A percentile compares a stretch with the other conserved stretches of the same genome.
Conservation (phyloP, 1,140 invertebrate species). For the Cydia splendana region DNA sequence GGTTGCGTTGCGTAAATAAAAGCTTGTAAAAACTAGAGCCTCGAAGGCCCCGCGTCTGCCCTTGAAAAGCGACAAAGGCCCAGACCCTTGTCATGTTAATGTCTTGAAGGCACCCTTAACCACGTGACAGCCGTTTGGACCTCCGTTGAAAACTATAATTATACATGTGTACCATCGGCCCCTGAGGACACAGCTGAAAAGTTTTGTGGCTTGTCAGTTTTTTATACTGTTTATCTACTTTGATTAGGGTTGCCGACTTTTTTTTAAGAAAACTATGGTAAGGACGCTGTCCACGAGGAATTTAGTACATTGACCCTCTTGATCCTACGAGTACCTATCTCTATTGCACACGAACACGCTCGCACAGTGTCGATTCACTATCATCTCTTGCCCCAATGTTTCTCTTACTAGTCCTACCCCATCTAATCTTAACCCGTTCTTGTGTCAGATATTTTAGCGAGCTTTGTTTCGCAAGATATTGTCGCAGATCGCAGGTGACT, state of each 20-base stretch:
- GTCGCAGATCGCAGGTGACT: background rate
- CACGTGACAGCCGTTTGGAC: background rate
- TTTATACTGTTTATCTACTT: background rate
- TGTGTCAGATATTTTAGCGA: background rate
- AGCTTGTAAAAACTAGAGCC: background rate
- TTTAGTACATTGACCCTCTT: too few relatives aligned
- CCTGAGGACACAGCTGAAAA: background rate
- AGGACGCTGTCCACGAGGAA: too few relatives aligned
- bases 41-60: background rate
- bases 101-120: constrained; percentile 4
- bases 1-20: background rate
- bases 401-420: too few relatives aligned
- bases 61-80: background rate
- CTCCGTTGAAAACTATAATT: background rate
- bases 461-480: background rate
- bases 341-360: too few relatives aligned
- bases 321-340: too few relatives aligned
- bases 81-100: constrained; percentile 13
- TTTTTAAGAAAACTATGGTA: too few relatives aligned
- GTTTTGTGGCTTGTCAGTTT: background rate
- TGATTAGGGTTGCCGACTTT: too few relatives aligned
- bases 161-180: background rate
- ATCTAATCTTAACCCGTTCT: too few relatives aligned
- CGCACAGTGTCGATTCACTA: too few relatives aligned
- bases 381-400: too few relatives aligned